Conservation (phyloP, 1,140 invertebrate genomes). For the Drosophila trapezifrons region DNA sequence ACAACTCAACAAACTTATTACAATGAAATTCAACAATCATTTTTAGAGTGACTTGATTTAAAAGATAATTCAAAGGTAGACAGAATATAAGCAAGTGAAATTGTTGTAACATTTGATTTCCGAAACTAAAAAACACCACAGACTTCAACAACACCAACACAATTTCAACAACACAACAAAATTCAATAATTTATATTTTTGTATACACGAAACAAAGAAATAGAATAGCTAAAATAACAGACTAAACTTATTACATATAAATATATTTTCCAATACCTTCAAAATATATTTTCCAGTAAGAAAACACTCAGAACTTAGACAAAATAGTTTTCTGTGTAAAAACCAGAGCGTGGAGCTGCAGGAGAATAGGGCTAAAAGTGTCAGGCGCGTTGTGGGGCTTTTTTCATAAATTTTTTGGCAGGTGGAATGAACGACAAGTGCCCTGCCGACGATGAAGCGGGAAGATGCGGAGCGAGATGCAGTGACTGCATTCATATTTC, state of each 20-base stretch:
- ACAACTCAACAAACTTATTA: too few relatives aligned
- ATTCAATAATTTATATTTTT: background rate
- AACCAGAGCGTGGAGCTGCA: background rate
- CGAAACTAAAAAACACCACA: background rate
- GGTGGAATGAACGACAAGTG: conserved; percentile 76
- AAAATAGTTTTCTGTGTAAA: background rate
- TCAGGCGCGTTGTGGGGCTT: conserved; percentile 56
- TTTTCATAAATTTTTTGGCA: conserved; percentile 71
- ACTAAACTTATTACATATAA: background rate
- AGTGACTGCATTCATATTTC: conserved; percentile 75
- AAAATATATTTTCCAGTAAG: background rate
- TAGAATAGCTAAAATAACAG: background rate
- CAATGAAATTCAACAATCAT: background rate
- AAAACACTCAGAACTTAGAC: background rate
- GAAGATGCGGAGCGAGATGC: conserved; percentile 23
- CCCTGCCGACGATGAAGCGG: conserved; percentile 20
- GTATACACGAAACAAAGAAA: too few relatives aligned
- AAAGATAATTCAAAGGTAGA: too few relatives aligned
- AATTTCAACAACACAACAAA: background rate
- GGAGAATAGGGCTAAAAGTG: conserved; percentile 60
- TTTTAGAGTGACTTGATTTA: too few relatives aligned
- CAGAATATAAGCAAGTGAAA: background rate
- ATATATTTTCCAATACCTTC: background rate
- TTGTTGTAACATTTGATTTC: too few relatives aligned
- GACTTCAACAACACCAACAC: background rate